A percentile compares a stretch with the other conserved stretches of the same genome.
phyloP scores from a whole-genome alignment of 2,113 vertebrate species.

The Megaptera novaeangliae region DNA sequence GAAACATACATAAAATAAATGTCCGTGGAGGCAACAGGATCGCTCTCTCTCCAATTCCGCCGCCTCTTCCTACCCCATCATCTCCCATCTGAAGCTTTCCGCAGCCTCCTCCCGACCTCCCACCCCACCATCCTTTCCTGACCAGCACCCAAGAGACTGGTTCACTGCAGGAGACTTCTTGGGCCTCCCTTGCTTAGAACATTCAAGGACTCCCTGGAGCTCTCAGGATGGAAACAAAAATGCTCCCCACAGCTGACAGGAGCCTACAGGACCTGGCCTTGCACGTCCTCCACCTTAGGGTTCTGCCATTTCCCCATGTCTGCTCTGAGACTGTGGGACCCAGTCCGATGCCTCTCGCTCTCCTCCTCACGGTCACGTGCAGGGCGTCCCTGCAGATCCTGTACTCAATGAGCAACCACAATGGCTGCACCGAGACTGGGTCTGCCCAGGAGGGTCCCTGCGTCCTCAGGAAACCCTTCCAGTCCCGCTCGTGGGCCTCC shows the following conservation, averaged over 20 bases:
- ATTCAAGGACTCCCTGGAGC: not conserved
- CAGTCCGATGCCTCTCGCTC: rapidly evolving
- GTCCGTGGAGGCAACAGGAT: not conserved
- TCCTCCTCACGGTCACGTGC: not conserved
- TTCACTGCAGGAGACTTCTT: not conserved
- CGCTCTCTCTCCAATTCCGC: no score
- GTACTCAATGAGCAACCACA: rapidly evolving
- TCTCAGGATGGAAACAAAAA: not conserved
- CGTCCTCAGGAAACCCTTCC: not conserved
- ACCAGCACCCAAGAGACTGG: not conserved
- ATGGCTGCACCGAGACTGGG: no score
- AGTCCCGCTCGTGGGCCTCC: rapidly evolving
- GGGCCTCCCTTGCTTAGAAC: not conserved
- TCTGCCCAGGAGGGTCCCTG: not conserved
- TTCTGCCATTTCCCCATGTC: rapidly evolving
- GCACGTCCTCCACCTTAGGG: rapidly evolving
- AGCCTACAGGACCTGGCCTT: not conserved
- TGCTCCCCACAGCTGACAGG: not conserved
- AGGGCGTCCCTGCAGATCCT: not conserved
- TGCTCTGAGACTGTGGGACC: not conserved
- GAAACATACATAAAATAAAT: not conserved
- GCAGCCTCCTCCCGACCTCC: not conserved
- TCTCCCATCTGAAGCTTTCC: no score
- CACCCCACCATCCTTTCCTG: not conserved
- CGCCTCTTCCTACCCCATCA: not conserved